Evolutionary conservation across 23 tunicate species (phyloP).

Genomic region (Trididemnum nubilum): DNA sequence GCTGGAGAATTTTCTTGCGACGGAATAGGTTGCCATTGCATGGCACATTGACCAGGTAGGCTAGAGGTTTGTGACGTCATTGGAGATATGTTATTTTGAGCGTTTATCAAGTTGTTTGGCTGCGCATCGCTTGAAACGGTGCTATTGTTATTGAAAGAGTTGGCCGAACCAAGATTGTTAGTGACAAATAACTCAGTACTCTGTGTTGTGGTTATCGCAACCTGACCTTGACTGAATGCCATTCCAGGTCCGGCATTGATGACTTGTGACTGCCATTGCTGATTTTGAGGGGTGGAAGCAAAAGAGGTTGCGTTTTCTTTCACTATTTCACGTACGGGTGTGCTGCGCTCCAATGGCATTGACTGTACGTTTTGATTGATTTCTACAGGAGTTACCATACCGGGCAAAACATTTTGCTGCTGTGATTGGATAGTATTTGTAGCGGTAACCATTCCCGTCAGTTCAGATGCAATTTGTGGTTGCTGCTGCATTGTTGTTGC

Average conservation of each 20-base stretch:
- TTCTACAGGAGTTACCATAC: slow-evolving; percentile 5
- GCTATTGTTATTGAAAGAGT: not conserved
- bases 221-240: not conserved
- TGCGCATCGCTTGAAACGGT: not conserved
- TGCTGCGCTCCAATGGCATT: slow-evolving; percentile 27
- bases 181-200: not conserved
- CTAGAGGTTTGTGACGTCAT: slow-evolving; percentile 3
- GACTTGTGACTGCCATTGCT: slow-evolving; percentile 9
- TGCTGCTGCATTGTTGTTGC: not conserved
- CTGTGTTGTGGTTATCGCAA: not conserved
- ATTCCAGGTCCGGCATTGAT: slow-evolving; percentile 6
- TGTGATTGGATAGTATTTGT: not conserved
- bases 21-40: slow-evolving; percentile 24
- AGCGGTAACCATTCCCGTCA: no score
- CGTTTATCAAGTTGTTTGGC: not conserved
- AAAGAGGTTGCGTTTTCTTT: not conserved
- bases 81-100: not conserved
- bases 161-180: not conserved
- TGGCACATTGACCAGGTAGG: not conserved
- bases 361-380: not conserved
- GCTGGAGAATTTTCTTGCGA: not conserved
- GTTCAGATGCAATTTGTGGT: not conserved
- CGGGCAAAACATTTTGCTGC: not conserved
- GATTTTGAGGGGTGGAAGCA: not conserved
- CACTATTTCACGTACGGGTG: slow-evolving; percentile 27